A percentile compares a stretch with the other conserved stretches of the same genome.
Conservation (phyloP, 2,888 invertebrate species). For the Stenchaetothrips biformis region DNA sequence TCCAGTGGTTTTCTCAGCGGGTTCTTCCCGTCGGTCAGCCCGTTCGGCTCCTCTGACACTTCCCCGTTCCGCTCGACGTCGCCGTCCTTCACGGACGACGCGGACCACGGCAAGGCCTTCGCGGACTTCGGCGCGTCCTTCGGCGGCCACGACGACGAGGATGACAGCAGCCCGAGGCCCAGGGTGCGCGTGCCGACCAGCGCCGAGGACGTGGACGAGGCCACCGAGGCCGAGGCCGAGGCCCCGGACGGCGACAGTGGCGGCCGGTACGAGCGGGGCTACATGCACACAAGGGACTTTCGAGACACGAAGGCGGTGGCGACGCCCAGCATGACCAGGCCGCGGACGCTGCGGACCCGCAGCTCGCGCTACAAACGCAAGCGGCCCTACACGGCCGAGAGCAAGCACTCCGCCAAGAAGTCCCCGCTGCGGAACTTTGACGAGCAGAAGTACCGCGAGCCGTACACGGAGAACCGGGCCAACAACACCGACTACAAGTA, state of each 20-base stretch:
- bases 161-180: too few species aligned
- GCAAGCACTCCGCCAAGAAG: background rate
- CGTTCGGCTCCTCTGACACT: background rate
- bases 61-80: background rate
- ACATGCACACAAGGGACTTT: background rate
- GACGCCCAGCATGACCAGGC: background rate
- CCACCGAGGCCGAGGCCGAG: too few species aligned
- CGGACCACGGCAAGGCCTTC: background rate
- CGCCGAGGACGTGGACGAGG: too few species aligned
- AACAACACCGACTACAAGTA: constrained; percentile 9
- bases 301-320: background rate
- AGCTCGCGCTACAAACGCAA: background rate
- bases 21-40: background rate
- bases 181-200: too few species aligned
- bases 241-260: background rate
- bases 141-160: too few species aligned
- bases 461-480: background rate
- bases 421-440: background rate
- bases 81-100: background rate
- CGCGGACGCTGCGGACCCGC: background rate
- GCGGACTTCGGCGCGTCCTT: too few species aligned
- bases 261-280: constrained; percentile 19
- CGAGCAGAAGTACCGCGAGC: constrained; percentile 4
- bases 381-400: background rate
- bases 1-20: background rate